Evolutionary conservation across 2,888 invertebrate species (phyloP), one percentile per base, ranked within the genome.

Genomic region (Thecocarcelia acutangulata): DNA sequence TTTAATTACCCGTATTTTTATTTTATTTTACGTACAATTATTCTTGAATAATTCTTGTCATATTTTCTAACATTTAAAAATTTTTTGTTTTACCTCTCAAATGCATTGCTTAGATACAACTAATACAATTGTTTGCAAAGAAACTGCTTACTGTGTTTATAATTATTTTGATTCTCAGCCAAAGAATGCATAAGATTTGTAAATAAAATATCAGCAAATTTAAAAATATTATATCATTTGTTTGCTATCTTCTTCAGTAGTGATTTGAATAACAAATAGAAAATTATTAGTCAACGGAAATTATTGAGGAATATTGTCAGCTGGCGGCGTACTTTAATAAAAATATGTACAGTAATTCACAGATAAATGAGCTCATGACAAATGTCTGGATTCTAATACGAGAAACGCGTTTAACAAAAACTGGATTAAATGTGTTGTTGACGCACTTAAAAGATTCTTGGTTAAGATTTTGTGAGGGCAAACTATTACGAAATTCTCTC

Each of bases 271-370:
- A 50, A 70, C 12, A 46, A 37, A 42, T 33, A 24, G 12, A 42
- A 28, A 33, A 42, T 2, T 50, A 78, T 50, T 78, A 64, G 33
- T 56, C 70, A 78, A 72, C 77, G 70, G 70, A 72, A 72, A 64
- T 64, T 69, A 61, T 63, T 69, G 54, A 21, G 24, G 24, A 76
- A 69, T 69, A 63, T 24, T 46, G 19, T 69, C 69, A 72, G 33
- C 21, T 40, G 24, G 21, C 12, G 50, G 21, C 12, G 50, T n/a
- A 42, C 21, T 46, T n/a, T 5, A 24, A 24, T 5, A 24, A n/a
- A n/a, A n/a, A n/a, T n/a, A n/a, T n/a, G n/a, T n/a, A n/a, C n/a
- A n/a, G n/a, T n/a, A n/a, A n/a, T n/a, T n/a, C n/a, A n/a, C n/a
- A n/a, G n/a, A n/a, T n/a, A n/a, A n/a, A n/a, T n/a, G n/a, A n/a